Evolutionary conservation across 2,888 invertebrate species (phyloP).

Genomic region (Megaustenia siamemsis): DNA sequence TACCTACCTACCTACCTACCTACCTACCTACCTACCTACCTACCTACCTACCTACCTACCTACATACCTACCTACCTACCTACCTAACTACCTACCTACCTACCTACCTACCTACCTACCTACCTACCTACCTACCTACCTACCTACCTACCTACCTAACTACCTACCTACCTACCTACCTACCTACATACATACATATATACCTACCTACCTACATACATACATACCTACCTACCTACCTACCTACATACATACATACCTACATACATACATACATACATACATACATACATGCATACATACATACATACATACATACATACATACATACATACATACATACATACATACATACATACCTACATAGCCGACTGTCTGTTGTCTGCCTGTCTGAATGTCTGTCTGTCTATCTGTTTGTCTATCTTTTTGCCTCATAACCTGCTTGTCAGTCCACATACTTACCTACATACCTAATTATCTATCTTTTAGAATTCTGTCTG

Average conservation of each 20-base stretch:
- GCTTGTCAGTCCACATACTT: too few species aligned
- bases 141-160: conserved; percentile 25
- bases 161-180: conserved; percentile 7
- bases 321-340: conserved; percentile 38
- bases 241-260: conserved; percentile 15
- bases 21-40: too few species aligned
- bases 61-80: too few species aligned
- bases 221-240: conserved; percentile 14
- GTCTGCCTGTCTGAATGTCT: too few species aligned
- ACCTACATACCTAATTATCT: too few species aligned
- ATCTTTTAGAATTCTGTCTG: too few species aligned
- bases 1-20: too few species aligned
- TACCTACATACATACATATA: conserved; percentile 28
- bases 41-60: too few species aligned
- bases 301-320: conserved; percentile 26
- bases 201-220: conserved; percentile 28
- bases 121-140: conserved; percentile 9
- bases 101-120: too few species aligned
- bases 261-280: conserved; percentile 30
- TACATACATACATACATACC: conserved; percentile 40
- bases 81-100: too few species aligned
- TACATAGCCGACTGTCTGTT: background rate
- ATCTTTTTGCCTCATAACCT: too few species aligned
- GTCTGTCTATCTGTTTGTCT: too few species aligned
- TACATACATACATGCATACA: conserved; percentile 31